These are phyloP conservation scores for Epinephelus moara DNA, from an alignment of 2,113 vertebrate species.

Conservation along the genomic window DNA sequence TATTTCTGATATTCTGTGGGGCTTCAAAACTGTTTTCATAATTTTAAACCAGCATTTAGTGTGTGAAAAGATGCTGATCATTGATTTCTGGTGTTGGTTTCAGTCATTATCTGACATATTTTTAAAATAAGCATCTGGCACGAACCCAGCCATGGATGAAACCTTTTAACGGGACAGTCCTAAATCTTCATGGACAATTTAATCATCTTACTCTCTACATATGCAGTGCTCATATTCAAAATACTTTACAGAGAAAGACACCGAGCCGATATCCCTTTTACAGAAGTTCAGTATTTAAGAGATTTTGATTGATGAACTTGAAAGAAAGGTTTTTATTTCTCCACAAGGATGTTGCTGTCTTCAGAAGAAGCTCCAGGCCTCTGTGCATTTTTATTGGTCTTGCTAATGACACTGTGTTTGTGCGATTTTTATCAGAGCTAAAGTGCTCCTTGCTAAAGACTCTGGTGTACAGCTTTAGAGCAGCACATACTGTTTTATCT, in stretches of 20 bases:
- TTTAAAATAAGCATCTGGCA: constrained; percentile 15
- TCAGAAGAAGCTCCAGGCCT: constrained; percentile 81
- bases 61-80: not conserved
- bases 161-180: not conserved
- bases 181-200: constrained; percentile 15
- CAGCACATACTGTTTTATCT: constrained; percentile 91
- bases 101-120: not conserved
- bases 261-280: constrained; percentile 10
- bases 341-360: constrained; percentile 23
- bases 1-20: not conserved
- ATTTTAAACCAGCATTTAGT: not conserved
- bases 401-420: constrained; percentile 90
- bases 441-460: constrained; percentile 89
- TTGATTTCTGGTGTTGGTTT: not conserved
- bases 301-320: constrained; percentile 49
- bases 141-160: not conserved
- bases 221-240: constrained; percentile 6
- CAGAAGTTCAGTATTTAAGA: constrained; percentile 18
- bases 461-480: constrained; percentile 77
- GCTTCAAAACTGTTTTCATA: not conserved
- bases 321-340: constrained; percentile 43
- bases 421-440: constrained; percentile 88
- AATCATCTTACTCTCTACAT: constrained; percentile 4
- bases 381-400: constrained; percentile 88
- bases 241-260: constrained; percentile 15